Conservation (phyloP, 2,797 vertebrate species). For the Xiphorhynchus erythropygius region DNA sequence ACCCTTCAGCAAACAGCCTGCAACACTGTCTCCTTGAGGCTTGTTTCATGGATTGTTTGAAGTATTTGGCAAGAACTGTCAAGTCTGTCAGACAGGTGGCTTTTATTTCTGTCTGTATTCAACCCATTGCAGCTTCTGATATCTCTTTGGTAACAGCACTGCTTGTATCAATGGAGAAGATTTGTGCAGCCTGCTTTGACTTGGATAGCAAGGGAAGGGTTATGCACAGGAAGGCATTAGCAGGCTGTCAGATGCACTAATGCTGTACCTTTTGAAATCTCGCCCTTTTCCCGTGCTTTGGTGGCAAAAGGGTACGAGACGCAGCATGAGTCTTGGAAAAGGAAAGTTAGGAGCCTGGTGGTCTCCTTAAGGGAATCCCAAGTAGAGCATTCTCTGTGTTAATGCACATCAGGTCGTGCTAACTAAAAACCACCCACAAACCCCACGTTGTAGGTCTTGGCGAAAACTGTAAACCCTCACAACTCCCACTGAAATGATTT, state of each 20-base stretch:
- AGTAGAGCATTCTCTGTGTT: neutral
- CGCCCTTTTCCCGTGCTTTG: rapidly evolving
- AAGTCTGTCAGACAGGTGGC: neutral
- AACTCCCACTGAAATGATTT: neutral
- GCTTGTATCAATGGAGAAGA: neutral
- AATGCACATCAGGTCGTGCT: neutral
- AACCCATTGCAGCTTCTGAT: neutral
- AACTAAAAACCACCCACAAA: neutral
- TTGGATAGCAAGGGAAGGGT: rapidly evolving
- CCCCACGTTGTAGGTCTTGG: neutral
- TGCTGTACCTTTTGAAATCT: neutral
- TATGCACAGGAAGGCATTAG: rapidly evolving
- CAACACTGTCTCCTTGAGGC: neutral
- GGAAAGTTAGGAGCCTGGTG: neutral
- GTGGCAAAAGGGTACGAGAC: neutral
- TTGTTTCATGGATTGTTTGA: neutral
- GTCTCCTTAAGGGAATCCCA: neutral
- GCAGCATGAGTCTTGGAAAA: neutral
- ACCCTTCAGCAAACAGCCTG: neutral
- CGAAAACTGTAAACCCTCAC: neutral
- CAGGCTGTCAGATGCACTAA: neutral
- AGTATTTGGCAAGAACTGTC: neutral
- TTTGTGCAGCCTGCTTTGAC: neutral
- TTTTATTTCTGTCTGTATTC: neutral
- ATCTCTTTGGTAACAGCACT: neutral